Evolutionary conservation across 2,888 invertebrate genomes (phyloP), one percentile per base, ranked within the genome.

Genomic region (Drosophila neutralis): DNA sequence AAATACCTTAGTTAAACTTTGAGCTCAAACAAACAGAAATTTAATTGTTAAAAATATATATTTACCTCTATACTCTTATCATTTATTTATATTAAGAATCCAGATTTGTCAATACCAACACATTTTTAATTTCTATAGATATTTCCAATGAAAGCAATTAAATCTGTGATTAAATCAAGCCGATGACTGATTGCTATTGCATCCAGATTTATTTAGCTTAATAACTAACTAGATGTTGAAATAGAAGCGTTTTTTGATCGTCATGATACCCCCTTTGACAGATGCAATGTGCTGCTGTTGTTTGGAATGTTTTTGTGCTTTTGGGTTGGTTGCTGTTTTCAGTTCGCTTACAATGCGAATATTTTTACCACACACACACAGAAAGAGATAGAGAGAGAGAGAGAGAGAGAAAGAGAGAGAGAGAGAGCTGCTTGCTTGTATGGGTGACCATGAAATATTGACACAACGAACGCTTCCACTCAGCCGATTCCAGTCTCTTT

Each of bases 381-480:
- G 53, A 64, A 2, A 18, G 2, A 40, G n/a, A 40, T 1, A n/a
- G n/a, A 40, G 5, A 40, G 3, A 27, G 27, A 27, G 27, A 2
- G n/a, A n/a, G 42, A 21, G 42, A 42, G 3, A 13, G 6, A 3
- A 21, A 5, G 40, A n/a, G 40, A 10, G 11, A 42, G 2, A n/a
- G 42, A 42, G 42, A 11, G 24, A 40, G 18, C 1, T 64, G 51
- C 54, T 40, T 33, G 42, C 18, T 56, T 56, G 89, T 90, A 65
- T 82, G 76, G 77, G 89, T 90, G 89, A 90, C 87, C 85, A 84
- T 89, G 89, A 89, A 89, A 87, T 87, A 79, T 84, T 87, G 87
- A 82, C 84, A 88, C 84, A 86, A 57, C 70, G 75, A 75, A 31
- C 59, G 79, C 71, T 78, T 75, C 78, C 80, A 82, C 82, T 69